phyloP scores from a whole-genome alignment of 2,113 vertebrate species.

The Sylvia atricapilla region DNA sequence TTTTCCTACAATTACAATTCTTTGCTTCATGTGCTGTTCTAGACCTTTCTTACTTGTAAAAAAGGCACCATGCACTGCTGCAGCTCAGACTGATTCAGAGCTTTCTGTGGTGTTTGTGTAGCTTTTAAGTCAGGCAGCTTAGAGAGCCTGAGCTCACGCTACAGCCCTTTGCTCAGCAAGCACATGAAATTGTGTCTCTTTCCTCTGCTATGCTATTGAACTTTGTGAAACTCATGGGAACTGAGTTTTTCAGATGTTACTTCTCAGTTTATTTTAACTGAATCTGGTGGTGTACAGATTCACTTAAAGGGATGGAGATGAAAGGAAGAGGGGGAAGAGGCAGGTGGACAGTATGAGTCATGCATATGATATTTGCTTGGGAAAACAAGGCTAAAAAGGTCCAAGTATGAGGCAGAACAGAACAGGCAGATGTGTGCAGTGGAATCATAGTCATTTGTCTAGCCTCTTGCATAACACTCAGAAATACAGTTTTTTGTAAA shows the following conservation, averaged over 20 bases:
- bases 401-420: background rate
- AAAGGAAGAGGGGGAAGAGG: background rate
- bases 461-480: background rate
- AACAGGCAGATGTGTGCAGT: background rate
- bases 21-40: background rate
- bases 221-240: background rate
- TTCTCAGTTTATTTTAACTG: background rate
- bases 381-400: background rate
- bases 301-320: background rate
- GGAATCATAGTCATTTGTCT: background rate
- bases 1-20: background rate
- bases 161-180: background rate
- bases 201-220: background rate
- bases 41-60: background rate
- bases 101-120: background rate
- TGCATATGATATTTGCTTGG: background rate
- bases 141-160: background rate
- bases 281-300: background rate
- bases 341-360: background rate
- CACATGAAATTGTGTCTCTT: background rate
- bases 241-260: background rate
- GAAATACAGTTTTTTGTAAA: background rate
- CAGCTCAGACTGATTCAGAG: background rate
- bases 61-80: background rate
- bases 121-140: background rate